A percentile compares a stretch with the other conserved stretches of the same genome.
phyloP scores from a whole-genome alignment of 2,797 vertebrate species.

The Mus spretus region DNA sequence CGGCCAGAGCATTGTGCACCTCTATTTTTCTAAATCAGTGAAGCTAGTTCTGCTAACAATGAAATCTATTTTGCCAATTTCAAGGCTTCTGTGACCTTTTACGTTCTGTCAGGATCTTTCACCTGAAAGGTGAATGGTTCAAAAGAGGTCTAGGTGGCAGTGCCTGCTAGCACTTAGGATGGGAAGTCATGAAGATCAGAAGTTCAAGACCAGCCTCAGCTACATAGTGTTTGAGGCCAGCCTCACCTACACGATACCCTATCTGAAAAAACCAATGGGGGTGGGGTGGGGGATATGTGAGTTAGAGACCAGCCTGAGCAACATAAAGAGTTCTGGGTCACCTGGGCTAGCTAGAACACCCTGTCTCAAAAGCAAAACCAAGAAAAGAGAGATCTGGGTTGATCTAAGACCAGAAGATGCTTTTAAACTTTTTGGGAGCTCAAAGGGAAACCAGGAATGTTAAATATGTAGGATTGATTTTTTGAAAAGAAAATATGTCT shows the following conservation, averaged over 20 bases:
- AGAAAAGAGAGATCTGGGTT: conserved; percentile 6
- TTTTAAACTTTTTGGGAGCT: background rate
- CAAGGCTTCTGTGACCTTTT: too few relatives aligned
- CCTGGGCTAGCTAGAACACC: background rate
- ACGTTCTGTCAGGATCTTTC: too few relatives aligned
- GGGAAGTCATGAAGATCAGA: background rate
- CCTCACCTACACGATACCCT: background rate
- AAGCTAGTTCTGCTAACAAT: too few relatives aligned
- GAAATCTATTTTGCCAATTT: too few relatives aligned
- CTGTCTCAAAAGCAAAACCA: background rate
- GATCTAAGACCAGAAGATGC: background rate
- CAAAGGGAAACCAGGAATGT: background rate
- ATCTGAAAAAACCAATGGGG: background rate
- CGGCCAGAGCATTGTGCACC: too few relatives aligned
- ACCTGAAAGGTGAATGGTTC: background rate
- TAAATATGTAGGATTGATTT: background rate
- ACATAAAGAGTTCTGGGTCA: background rate
- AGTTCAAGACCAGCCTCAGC: background rate
- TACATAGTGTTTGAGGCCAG: background rate
- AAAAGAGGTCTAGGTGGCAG: background rate
- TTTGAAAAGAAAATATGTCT: background rate
- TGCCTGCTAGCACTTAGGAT: background rate
- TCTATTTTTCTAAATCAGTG: too few relatives aligned
- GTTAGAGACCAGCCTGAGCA: background rate
- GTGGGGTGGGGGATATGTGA: background rate